Conservation (phyloP, 2,113 vertebrate species). For the Protobothrops flavoviridis region DNA sequence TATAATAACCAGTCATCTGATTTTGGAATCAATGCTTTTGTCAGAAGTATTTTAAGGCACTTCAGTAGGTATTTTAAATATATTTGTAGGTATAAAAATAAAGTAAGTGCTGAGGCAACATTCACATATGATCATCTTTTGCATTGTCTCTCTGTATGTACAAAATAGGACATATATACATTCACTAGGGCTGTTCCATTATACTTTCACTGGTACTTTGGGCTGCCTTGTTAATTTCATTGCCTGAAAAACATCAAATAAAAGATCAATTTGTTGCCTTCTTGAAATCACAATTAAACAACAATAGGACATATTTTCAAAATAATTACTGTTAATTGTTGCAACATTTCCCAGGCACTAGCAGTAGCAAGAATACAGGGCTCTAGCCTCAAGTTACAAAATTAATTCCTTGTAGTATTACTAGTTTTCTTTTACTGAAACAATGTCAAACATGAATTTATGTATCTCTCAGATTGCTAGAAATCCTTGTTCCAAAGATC, state of each 20-base stretch:
- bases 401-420: background rate
- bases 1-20: slow-evolving; percentile 58
- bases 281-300: slow-evolving; percentile 2
- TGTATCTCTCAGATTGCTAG: background rate
- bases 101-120: slow-evolving; percentile 73
- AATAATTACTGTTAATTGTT: background rate
- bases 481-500: background rate
- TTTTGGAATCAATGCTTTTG: slow-evolving; percentile 66
- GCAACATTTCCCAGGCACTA: rapidly evolving
- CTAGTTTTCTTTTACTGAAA: background rate
- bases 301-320: background rate
- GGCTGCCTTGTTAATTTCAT: slow-evolving; percentile 79
- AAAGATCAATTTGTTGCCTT: slow-evolving; percentile 22
- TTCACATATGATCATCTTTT: slow-evolving; percentile 71
- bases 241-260: slow-evolving; percentile 68
- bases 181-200: slow-evolving; percentile 40
- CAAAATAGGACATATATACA: slow-evolving; percentile 73
- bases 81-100: slow-evolving; percentile 76
- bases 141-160: slow-evolving; percentile 57
- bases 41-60: slow-evolving; percentile 79
- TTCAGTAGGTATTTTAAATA: slow-evolving; percentile 67
- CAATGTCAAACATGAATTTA: background rate
- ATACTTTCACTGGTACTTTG: slow-evolving; percentile 78
- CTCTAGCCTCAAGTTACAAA: background rate
- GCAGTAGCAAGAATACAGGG: background rate